These are phyloP conservation scores for Drosophila ogumai DNA, from an alignment of 1,140 invertebrate genomes.

Conservation along the genomic window DNA sequence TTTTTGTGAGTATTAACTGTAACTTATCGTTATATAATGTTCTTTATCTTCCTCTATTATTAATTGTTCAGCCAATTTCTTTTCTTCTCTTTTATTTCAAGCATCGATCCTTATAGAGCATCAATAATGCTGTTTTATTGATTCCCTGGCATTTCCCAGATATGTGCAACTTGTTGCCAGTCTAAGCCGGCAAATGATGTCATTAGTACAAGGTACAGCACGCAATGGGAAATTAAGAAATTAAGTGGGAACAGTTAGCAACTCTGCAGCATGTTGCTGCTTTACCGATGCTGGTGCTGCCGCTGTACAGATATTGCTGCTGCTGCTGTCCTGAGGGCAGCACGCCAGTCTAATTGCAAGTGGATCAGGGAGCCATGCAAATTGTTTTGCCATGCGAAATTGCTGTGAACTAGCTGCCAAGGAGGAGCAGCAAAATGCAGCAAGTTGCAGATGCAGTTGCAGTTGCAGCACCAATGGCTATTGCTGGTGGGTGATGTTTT, in stretches of 20 bases:
- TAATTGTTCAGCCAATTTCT: background rate
- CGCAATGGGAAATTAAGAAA: conserved; percentile 74
- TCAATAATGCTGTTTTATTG: conserved; percentile 16
- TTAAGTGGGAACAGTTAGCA: conserved; percentile 76
- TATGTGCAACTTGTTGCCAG: conserved; percentile 22
- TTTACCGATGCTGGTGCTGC: conserved; percentile 1
- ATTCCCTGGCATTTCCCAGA: conserved; percentile 14
- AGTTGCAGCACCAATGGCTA: conserved; percentile 1
- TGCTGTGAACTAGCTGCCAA: conserved; percentile 21
- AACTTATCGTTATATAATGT: background rate
- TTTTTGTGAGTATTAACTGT: background rate
- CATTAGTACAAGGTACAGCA: conserved; percentile 61
- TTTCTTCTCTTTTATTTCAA: background rate
- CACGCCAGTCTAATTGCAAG: conserved; percentile 76
- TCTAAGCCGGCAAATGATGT: conserved; percentile 67
- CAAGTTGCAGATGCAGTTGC: background rate
- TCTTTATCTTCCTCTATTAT: background rate
- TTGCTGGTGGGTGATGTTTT: conserved; percentile 33
- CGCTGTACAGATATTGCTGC: conserved; percentile 1
- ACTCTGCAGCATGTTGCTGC: conserved; percentile 70
- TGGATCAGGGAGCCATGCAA: conserved; percentile 62
- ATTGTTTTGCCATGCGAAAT: conserved; percentile 50
- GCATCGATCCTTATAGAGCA: conserved; percentile 28
- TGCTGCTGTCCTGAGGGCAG: conserved; percentile 50
- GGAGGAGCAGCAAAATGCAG: conserved; percentile 7